These are phyloP conservation scores for Rhincodon typus DNA, from an alignment of 2,797 vertebrate species.

Conservation along the genomic window DNA sequence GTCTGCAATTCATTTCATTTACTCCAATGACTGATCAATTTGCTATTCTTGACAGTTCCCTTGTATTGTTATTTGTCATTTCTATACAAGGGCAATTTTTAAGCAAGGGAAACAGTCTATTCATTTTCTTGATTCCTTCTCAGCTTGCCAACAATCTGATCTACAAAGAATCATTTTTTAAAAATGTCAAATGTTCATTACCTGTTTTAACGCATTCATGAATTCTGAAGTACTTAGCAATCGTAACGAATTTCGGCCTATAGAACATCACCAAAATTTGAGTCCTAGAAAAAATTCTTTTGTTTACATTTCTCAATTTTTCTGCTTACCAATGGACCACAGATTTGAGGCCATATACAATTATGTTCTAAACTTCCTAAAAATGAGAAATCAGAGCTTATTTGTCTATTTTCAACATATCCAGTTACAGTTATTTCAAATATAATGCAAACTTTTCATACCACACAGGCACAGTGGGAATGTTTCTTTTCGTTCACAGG, in stretches of 20 bases:
- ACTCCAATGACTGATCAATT: neutral
- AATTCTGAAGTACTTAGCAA: neutral
- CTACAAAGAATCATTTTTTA: neutral
- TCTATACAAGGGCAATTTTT: neutral
- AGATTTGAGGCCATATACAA: neutral
- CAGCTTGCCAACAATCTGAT: neutral
- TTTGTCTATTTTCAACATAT: neutral
- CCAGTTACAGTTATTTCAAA: neutral
- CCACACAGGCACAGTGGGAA: too few relatives aligned
- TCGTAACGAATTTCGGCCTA: neutral
- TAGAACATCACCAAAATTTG: neutral
- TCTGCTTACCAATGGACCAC: neutral
- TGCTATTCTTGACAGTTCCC: neutral
- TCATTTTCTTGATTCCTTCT: neutral
- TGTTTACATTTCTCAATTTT: neutral
- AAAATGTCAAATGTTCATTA: neutral
- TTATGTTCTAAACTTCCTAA: neutral
- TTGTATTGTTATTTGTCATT: neutral
- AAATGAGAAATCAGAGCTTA: neutral
- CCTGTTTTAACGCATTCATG: neutral
- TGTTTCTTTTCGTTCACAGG: too few relatives aligned
- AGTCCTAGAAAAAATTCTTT: neutral
- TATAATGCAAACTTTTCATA: neutral
- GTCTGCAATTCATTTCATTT: neutral
- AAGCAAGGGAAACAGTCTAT: neutral